A percentile compares a stretch with the other conserved stretches of the same genome.
Conservation (phyloP, 1,140 invertebrate species). For the Drosophila pseudoananassae region DNA sequence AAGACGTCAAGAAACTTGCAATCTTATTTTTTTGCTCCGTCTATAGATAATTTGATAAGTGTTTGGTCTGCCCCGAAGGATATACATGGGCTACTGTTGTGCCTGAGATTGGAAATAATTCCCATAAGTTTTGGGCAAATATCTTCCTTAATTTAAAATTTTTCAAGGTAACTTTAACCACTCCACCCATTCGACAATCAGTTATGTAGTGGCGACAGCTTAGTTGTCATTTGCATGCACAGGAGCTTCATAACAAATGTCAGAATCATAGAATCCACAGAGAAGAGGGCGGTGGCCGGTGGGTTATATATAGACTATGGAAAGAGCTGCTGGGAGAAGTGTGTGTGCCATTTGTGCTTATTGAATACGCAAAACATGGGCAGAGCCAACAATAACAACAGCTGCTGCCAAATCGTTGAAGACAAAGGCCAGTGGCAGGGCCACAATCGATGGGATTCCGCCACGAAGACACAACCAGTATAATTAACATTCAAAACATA, state of each 20-base stretch:
- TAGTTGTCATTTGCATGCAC: conserved; percentile 73
- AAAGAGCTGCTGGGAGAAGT: neutral
- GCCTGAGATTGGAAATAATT: conserved; percentile 11
- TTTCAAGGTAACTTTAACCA: conserved; percentile 2
- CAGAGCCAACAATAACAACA: conserved; percentile 37
- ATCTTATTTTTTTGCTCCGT: conserved; percentile 17
- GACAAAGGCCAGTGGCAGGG: conserved; percentile 21
- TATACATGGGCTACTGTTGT: conserved; percentile 52
- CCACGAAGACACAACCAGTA: conserved; percentile 31
- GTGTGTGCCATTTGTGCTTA: conserved; percentile 53
- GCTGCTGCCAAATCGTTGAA: conserved; percentile 17
- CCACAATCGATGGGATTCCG: conserved; percentile 24
- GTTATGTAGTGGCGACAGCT: conserved; percentile 53
- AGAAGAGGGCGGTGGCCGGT: neutral
- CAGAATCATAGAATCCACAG: conserved; percentile 74
- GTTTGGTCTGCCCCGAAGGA: conserved; percentile 57
- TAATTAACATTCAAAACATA: conserved; percentile 80
- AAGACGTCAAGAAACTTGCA: conserved; percentile 13
- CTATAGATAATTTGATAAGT: conserved; percentile 76
- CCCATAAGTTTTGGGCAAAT: conserved; percentile 4
- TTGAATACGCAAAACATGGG: conserved; percentile 79
- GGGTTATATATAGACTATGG: neutral
- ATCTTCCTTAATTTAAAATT: no score
- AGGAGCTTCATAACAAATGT: conserved; percentile 72
- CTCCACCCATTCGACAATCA: conserved; percentile 26